Evolutionary conservation across 2,113 vertebrate species (phyloP), one percentile per base, ranked within the genome.

Genomic region (Neolamprologus fasciatus): DNA sequence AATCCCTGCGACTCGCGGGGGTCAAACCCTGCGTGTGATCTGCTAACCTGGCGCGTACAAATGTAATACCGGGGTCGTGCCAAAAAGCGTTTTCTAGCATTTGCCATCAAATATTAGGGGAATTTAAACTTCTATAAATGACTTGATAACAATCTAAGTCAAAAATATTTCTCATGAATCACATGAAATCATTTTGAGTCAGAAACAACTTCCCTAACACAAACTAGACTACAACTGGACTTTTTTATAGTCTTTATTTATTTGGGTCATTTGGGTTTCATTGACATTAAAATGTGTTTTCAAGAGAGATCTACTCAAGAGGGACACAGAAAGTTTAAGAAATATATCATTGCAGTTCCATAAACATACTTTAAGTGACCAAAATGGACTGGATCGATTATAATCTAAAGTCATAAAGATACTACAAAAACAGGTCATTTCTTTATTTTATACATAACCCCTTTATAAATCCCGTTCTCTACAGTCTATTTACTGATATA

Each of bases 261-360:
- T 66, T 66, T 66, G 9, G 28, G 28, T 63, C 58, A 35, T n/a
- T 51, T n/a, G 50, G 0, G 3, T 37, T 66, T n/a, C 17, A 35
- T 66, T 66, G 0, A 5, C 61, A 35, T 66, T 12, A 37, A 66
- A 37, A 66, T 35, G 31, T 0, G 61, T 66, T 66, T 35, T 66
- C 17, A 66, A 66, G 17, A 35, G 61, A 66, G 3, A 35, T n/a
- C 17, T 66, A 35, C 17, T 35, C 17, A 35, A n/a, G 61, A 37
- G 61, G 61, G 31, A 66, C 3, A 35, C 31, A 66, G 31, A 66
- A n/a, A 37, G 10, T 12, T 66, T 35, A 35, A 66, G 9, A 35
- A 35, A n/a, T 35, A 66, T 35, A 63, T 33, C 9, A 63, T 0
- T n/a, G 4, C 58, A 1, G 31, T n/a, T n/a, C 58, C 17, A 63